Evolutionary conservation across 2,113 vertebrate species (phyloP).

Genomic region (Mormyrus lacerda): DNA sequence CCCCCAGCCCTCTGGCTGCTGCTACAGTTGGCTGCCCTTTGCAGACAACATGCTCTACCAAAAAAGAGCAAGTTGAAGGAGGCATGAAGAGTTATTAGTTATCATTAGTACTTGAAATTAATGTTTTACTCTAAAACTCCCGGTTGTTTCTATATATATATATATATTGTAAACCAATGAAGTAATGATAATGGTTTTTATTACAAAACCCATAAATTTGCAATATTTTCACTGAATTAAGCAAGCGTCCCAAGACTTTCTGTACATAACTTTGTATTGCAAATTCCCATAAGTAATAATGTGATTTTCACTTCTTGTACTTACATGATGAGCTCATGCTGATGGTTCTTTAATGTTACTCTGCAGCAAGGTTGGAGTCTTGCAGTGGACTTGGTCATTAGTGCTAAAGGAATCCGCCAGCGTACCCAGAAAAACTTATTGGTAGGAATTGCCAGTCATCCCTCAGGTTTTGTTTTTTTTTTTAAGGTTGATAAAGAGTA

Average conservation of each 20-base stretch:
- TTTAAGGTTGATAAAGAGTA: neutral
- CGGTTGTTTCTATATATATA: neutral
- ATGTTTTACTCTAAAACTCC: neutral
- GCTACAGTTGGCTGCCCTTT: too few species aligned
- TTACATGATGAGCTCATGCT: neutral
- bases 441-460: conserved; percentile 47
- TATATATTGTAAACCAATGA: neutral
- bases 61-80: too few species aligned
- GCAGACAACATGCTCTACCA: too few species aligned
- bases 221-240: neutral
- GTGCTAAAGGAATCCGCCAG: conserved; percentile 84
- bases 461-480: neutral
- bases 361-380: conserved; percentile 93
- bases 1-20: too few species aligned
- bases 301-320: neutral
- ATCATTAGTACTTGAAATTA: neutral
- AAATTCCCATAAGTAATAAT: neutral
- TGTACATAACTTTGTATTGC: neutral
- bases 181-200: neutral
- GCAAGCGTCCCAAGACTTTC: neutral
- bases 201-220: neutral
- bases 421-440: conserved; percentile 73
- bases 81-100: too few species aligned
- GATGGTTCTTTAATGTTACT: neutral
- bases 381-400: conserved; percentile 83